Evolutionary conservation across 64 coral and sea anemone genomes (phyloP).

Genomic region (Pachyseris speciosa): DNA sequence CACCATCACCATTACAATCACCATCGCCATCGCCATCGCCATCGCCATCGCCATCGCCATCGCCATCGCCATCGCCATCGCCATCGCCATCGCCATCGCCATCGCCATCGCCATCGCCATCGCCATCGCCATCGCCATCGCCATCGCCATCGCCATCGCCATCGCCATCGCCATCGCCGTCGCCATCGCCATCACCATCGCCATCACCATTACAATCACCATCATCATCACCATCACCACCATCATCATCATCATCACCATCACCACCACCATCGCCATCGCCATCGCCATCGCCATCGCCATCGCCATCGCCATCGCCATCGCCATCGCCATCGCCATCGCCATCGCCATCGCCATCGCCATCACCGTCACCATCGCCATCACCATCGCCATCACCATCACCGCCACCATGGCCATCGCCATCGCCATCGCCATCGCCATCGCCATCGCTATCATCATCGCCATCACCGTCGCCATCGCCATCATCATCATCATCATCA

Average conservation of each 20-base stretch:
- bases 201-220: not conserved
- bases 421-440: not conserved
- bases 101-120: too few species aligned
- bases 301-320: not conserved
- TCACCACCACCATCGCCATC: conserved; percentile 3
- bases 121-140: too few species aligned
- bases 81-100: too few species aligned
- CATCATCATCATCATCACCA: not conserved
- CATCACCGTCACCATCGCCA: not conserved
- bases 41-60: too few species aligned
- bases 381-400: not conserved
- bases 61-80: too few species aligned
- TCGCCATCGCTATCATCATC: not conserved
- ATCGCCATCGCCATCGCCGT: too few species aligned
- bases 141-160: too few species aligned
- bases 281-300: not conserved
- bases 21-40: too few species aligned
- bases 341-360: not conserved
- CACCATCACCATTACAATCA: too few species aligned
- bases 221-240: not conserved
- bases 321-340: not conserved
- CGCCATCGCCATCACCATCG: too few species aligned
- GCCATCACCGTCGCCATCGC: not conserved
- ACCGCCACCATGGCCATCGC: not conserved
- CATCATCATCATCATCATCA: not conserved